Conservation (phyloP, 2,113 vertebrate species). For the Romanogobio albipinnatus region DNA sequence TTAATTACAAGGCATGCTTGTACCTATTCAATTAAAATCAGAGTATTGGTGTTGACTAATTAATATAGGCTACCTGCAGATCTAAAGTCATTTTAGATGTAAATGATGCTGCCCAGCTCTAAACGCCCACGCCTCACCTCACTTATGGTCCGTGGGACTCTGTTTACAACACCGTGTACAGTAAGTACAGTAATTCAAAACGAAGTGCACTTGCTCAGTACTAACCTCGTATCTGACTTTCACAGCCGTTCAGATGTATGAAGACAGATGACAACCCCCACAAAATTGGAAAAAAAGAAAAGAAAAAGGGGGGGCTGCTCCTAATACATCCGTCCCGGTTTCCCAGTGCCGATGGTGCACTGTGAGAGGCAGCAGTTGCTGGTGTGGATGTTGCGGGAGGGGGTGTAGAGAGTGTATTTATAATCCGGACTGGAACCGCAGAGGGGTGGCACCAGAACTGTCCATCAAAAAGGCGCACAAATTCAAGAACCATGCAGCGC, state of each 20-base stretch:
- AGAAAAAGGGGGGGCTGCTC: slow-evolving; percentile 49
- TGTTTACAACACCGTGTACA: background rate
- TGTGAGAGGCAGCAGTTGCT: slow-evolving; percentile 69
- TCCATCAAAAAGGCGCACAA: slow-evolving; percentile 56
- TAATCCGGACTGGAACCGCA: slow-evolving; percentile 71
- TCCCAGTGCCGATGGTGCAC: slow-evolving; percentile 67
- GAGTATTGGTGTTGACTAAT: background rate
- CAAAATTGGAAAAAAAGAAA: slow-evolving; percentile 51
- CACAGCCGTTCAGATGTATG: slow-evolving; percentile 55
- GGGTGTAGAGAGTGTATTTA: slow-evolving; percentile 78
- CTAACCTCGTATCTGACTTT: slow-evolving; percentile 75
- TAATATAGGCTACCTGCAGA: background rate
- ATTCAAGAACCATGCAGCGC: slow-evolving; percentile 14
- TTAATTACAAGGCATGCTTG: background rate
- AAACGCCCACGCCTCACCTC: slow-evolving; percentile 1
- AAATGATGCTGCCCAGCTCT: slow-evolving; percentile 21
- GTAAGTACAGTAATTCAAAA: slow-evolving; percentile 13
- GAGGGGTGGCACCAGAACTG: slow-evolving; percentile 70
- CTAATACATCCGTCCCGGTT: slow-evolving; percentile 75
- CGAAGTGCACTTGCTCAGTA: slow-evolving; percentile 57
- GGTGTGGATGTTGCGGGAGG: slow-evolving; percentile 72
- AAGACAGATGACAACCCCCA: slow-evolving; percentile 53
- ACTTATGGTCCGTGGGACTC: background rate
- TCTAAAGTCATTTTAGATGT: background rate
- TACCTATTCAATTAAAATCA: background rate